Evolutionary conservation across 2,113 vertebrate species (phyloP).

Genomic region (Campylomormyrus numenius): DNA sequence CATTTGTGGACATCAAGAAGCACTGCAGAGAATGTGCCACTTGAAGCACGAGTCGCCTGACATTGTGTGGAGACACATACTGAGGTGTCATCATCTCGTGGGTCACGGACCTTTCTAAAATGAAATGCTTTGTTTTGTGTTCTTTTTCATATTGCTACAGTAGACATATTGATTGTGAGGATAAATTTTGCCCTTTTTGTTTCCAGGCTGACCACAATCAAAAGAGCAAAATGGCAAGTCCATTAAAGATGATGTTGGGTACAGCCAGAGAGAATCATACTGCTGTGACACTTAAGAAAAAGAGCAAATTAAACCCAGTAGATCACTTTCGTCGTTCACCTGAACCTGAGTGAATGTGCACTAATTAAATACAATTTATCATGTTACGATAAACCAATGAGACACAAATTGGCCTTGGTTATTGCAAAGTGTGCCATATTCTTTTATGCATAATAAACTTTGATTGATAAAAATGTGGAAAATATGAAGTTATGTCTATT

Average conservation of each 20-base stretch:
- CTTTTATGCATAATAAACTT: slow-evolving; percentile 58
- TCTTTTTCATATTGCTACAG: slow-evolving; percentile 16
- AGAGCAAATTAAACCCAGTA: slow-evolving; percentile 51
- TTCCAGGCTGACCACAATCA: slow-evolving; percentile 56
- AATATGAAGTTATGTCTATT: slow-evolving; percentile 58
- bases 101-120: slow-evolving; percentile 36
- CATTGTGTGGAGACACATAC: slow-evolving; percentile 21
- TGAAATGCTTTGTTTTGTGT: slow-evolving; percentile 29
- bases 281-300: slow-evolving; percentile 56
- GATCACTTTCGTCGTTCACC: slow-evolving; percentile 52
- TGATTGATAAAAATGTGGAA: slow-evolving; percentile 64
- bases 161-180: slow-evolving; percentile 37
- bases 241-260: slow-evolving; percentile 48
- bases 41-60: slow-evolving; percentile 26
- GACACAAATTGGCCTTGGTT: slow-evolving; percentile 60
- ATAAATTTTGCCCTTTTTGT: slow-evolving; percentile 31
- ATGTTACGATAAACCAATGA: slow-evolving; percentile 43
- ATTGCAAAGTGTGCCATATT: slow-evolving; percentile 47
- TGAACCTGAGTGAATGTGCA: slow-evolving; percentile 46
- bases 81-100: slow-evolving; percentile 30
- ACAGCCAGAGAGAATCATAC: slow-evolving; percentile 41
- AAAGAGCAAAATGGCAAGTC: slow-evolving; percentile 48
- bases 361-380: slow-evolving; percentile 54
- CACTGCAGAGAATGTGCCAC: slow-evolving; percentile 20
- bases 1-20: neutral